phyloP scores from a whole-genome alignment of 2,113 vertebrate genomes.

The Colossoma macropomum region DNA sequence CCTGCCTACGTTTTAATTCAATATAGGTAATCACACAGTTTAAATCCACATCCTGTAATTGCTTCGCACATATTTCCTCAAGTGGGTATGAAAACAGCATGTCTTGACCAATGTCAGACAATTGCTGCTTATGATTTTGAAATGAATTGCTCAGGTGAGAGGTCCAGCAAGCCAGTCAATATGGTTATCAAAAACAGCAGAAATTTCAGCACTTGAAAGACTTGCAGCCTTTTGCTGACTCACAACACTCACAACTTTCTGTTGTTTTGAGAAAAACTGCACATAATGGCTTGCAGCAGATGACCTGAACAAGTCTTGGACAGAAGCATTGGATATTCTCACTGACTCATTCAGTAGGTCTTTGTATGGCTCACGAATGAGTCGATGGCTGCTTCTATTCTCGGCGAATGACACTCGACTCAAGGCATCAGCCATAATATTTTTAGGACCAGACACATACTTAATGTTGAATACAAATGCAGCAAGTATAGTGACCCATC shows the following conservation, averaged over 20 bases:
- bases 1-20: constrained; percentile 28
- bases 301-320: neutral
- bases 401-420: neutral
- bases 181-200: neutral
- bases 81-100: no score
- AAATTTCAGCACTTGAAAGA: neutral
- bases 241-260: neutral
- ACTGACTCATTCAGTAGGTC: no score
- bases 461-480: no score
- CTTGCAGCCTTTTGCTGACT: neutral
- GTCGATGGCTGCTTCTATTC: neutral
- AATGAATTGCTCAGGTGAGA: neutral
- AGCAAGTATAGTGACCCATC: no score
- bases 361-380: no score
- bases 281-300: neutral
- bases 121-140: neutral
- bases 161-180: neutral
- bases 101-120: no score
- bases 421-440: neutral
- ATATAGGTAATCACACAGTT: neutral
- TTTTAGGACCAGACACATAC: neutral
- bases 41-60: no score
- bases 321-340: neutral
- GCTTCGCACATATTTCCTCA: no score
- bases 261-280: neutral